Percentiles rank a stretch among this genome's conserved stretches.
Conservation (phyloP, 2,797 vertebrate genomes). For the Artibeus lituratus region DNA sequence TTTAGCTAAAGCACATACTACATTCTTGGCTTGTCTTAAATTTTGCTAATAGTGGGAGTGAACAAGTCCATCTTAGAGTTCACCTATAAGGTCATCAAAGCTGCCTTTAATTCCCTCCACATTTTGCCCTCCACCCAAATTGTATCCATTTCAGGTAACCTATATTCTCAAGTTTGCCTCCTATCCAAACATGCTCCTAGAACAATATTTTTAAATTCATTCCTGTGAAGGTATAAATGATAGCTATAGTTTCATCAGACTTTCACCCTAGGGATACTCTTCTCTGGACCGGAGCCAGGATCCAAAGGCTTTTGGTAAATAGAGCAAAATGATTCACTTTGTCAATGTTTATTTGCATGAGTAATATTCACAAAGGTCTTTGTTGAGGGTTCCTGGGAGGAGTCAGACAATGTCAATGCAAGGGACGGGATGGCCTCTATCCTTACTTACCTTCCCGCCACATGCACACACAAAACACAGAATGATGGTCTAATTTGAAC, state of each 20-base stretch:
- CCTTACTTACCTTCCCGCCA: not conserved
- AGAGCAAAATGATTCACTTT: not conserved
- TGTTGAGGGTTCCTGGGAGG: not conserved
- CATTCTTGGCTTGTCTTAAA: not conserved
- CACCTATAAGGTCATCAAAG: not conserved
- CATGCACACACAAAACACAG: not conserved
- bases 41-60: not conserved
- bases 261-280: not conserved
- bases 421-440: not conserved
- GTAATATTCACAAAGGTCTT: not conserved
- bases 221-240: not conserved
- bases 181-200: not conserved
- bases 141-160: not conserved
- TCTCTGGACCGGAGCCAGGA: not conserved
- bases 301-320: not conserved
- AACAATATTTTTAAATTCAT: slow-evolving; percentile 12
- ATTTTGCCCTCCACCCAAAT: not conserved
- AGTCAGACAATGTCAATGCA: not conserved
- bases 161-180: not conserved
- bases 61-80: not conserved
- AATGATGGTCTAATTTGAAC: not conserved
- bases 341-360: not conserved
- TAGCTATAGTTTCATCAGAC: not conserved
- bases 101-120: not conserved
- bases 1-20: not conserved